A percentile compares a stretch with the other conserved stretches of the same genome.
Conservation (phyloP, 2,888 invertebrate genomes). For the Euzophera pinguis region DNA sequence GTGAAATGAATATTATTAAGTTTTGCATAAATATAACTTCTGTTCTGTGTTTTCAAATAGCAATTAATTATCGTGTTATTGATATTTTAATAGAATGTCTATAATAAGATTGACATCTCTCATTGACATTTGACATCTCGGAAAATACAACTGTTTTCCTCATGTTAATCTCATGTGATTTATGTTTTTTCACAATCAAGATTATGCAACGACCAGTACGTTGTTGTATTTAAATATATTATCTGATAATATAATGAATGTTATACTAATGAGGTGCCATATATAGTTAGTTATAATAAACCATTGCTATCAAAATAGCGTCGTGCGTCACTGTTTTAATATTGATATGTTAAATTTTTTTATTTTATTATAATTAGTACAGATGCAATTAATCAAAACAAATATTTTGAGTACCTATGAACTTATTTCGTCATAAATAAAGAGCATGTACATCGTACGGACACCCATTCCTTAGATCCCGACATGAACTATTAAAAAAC, state of each 20-base stretch:
- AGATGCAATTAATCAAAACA: no score
- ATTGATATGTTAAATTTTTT: background rate
- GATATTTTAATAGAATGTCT: background rate
- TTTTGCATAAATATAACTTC: no score
- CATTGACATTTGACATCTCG: background rate
- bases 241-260: background rate
- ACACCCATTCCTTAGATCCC: background rate
- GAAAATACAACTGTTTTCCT: background rate
- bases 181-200: conserved; percentile 6
- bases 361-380: no score
- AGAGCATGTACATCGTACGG: background rate
- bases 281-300: background rate
- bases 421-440: no score
- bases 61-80: background rate
- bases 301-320: background rate
- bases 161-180: background rate
- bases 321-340: background rate
- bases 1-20: no score
- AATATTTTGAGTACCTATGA: no score
- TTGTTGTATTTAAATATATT: background rate
- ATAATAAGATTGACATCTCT: background rate
- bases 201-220: background rate
- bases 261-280: background rate
- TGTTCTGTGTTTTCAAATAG: background rate
- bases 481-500: conserved; percentile 29